Percentiles rank a stretch among this genome's conserved stretches.
phyloP scores from a whole-genome alignment of 2,888 invertebrate genomes.

The Saturnia japonica region DNA sequence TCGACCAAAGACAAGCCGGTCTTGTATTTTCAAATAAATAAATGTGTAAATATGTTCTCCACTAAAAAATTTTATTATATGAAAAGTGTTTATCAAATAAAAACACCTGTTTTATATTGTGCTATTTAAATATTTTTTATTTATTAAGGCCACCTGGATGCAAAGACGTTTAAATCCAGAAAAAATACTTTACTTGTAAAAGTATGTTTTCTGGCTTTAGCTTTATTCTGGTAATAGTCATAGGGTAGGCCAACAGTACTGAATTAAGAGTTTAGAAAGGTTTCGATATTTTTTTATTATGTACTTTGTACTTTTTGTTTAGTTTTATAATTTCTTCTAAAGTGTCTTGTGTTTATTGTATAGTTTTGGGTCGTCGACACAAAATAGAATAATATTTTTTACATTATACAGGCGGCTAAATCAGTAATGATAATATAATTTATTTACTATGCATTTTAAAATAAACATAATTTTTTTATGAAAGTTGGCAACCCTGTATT shows the following conservation, averaged over 20 bases:
- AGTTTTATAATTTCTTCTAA: no score
- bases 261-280: neutral
- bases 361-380: no score
- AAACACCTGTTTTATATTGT: neutral
- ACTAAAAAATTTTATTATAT: neutral
- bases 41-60: neutral
- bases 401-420: neutral
- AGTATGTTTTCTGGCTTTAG: no score
- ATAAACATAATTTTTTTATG: neutral
- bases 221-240: no score
- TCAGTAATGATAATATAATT: neutral
- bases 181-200: no score
- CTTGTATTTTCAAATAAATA: neutral
- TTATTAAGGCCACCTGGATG: no score
- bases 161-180: no score
- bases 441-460: neutral
- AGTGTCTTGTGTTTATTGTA: neutral
- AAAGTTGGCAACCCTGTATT: neutral
- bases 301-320: no score
- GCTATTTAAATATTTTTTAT: no score
- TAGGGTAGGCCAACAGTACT: slow-evolving; percentile 2
- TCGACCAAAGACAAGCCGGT: neutral
- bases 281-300: neutral
- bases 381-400: neutral
- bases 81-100: neutral